Evolutionary conservation across 2,888 invertebrate genomes (phyloP).

Genomic region (Leptopterna dolabrata): DNA sequence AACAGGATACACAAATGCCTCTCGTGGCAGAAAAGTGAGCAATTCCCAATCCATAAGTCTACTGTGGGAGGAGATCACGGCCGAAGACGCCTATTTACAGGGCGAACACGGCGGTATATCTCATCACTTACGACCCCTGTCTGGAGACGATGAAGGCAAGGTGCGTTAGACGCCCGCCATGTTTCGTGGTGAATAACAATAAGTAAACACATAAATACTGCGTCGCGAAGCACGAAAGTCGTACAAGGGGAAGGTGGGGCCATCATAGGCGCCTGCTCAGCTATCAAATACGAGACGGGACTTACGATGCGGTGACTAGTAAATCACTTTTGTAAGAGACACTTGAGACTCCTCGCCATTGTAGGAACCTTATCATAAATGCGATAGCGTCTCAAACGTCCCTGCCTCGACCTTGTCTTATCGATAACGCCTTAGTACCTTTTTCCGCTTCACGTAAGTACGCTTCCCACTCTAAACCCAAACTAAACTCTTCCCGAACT

Average conservation of each 20-base stretch:
- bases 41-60: neutral
- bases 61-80: constrained; percentile 5
- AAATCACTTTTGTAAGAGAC: neutral
- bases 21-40: neutral
- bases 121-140: constrained; percentile 3
- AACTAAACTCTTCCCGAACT: no score
- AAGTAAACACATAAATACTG: constrained; percentile 7
- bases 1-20: neutral
- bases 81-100: constrained; percentile 11
- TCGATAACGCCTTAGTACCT: constrained; percentile 3
- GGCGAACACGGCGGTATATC: constrained; percentile 27
- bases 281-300: constrained; percentile 12
- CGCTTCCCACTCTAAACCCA: neutral
- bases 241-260: neutral
- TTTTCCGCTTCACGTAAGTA: constrained; percentile 30
- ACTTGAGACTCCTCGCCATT: neutral
- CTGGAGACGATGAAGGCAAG: constrained; percentile 1
- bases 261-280: neutral
- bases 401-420: constrained; percentile 34
- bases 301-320: constrained; percentile 16
- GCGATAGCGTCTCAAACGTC: constrained; percentile 7
- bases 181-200: neutral
- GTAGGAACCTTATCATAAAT: neutral
- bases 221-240: neutral
- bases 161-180: neutral